Evolutionary conservation across 2,888 invertebrate genomes (phyloP), one percentile per base, ranked within the genome.

Genomic region (Acanthosoma haemorrhoidale): DNA sequence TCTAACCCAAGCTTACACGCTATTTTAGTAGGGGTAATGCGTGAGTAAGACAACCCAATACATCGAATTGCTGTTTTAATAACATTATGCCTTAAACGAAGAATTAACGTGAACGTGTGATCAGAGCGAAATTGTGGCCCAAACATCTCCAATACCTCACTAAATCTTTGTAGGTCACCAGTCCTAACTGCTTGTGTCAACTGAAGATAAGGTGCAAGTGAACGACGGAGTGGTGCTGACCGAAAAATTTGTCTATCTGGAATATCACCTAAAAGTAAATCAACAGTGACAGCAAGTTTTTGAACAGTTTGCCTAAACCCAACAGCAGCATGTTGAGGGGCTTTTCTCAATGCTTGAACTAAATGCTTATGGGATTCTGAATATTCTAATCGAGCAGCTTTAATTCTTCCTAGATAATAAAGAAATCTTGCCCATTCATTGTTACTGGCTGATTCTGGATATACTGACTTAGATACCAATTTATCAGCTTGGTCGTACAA

Each of bases 381-480:
- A 82, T 99, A 99, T 79, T 99, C 97, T 72, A 99, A 83, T 76
- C 96, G 88, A n/a, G 97, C 96, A 34, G 98, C 96, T 81, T 98
- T 98, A 75, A 99, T 98, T 76, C 97, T 88, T 8, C 98, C 97
- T 78, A 97, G 84, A 80, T 99, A 99, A 80, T 96, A 99, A 75
- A 97, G 84, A 80, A 94, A 98, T 78, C 99, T 86, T 4, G 99
- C 98, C 94, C 96, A 96, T 79, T 99, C 98, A 83, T 98, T 99
- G 80, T 98, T 99, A 78, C 96, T 95, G 1, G 96, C 97, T 75
- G 89, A 89, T 81, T 98, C 98, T 2, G 99, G 99, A 78, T 94
- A 98, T 0, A 94, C 91, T 13, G 96, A 95, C 80, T 98, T 99
- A 72, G 95, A 91, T 0, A 98, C 96, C 74, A 99, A 84, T 80